A percentile compares a stretch with the other conserved stretches of the same genome.
phyloP scores from a whole-genome alignment of 2,797 vertebrate genomes.

The Anguilla megastoma region DNA sequence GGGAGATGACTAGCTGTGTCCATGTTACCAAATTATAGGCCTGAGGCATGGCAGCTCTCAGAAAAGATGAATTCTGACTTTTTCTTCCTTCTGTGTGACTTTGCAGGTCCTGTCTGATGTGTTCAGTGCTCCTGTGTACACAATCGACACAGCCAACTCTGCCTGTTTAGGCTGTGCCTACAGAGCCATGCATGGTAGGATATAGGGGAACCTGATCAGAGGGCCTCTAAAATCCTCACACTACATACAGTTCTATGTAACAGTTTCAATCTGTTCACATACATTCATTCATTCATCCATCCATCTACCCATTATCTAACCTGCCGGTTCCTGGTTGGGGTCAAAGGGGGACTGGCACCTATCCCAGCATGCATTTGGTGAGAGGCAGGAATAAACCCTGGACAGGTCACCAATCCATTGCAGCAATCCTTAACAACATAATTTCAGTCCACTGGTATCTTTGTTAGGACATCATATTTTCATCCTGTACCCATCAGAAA shows the following conservation, averaged over 20 bases:
- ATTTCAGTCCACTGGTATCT: background rate
- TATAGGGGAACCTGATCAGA: background rate
- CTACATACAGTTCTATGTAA: background rate
- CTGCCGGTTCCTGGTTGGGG: background rate
- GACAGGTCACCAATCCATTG: background rate
- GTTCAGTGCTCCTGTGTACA: slow-evolving; percentile 85
- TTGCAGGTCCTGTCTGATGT: slow-evolving; percentile 88
- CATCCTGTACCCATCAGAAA: background rate
- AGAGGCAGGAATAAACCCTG: background rate
- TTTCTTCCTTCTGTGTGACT: background rate
- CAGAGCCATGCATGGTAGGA: slow-evolving; percentile 86
- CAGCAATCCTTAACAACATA: background rate
- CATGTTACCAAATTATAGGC: background rate
- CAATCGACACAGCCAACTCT: slow-evolving; percentile 84
- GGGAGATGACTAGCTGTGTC: background rate
- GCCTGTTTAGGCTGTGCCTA: slow-evolving; percentile 89
- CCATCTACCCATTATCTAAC: background rate
- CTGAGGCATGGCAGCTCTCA: background rate
- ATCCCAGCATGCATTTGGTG: background rate
- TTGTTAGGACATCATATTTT: background rate
- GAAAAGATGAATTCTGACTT: slow-evolving; percentile 13
- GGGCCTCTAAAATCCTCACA: background rate
- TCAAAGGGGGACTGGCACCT: background rate
- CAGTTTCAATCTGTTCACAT: background rate
- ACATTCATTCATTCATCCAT: background rate